Conservation (phyloP, 2,797 vertebrate genomes). For the Alosa sapidissima region DNA sequence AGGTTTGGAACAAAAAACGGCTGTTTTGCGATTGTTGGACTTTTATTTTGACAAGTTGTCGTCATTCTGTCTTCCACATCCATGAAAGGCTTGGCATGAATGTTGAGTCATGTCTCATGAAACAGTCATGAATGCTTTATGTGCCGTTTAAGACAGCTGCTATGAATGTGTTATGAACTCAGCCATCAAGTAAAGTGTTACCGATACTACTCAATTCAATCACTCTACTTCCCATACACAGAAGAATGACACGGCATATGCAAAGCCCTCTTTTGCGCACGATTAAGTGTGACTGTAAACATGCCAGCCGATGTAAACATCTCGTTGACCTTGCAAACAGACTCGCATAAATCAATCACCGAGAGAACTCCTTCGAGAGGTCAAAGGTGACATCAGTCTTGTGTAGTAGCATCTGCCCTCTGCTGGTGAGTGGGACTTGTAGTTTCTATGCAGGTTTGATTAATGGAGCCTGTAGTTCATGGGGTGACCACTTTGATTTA, state of each 20-base stretch:
- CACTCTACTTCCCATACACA: conserved; percentile 19
- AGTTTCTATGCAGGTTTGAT: conserved; percentile 35
- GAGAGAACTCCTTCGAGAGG: background rate
- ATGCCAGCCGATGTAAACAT: background rate
- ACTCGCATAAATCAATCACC: conserved; percentile 12
- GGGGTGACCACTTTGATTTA: conserved; percentile 44
- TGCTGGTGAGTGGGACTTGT: conserved; percentile 31
- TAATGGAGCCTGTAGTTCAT: conserved; percentile 37
- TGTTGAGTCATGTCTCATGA: too few species aligned
- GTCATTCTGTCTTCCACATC: too few species aligned
- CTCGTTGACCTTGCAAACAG: conserved; percentile 1
- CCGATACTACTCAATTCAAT: background rate
- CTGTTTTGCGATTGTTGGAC: too few species aligned
- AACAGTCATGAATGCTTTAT: too few species aligned
- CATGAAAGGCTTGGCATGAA: too few species aligned
- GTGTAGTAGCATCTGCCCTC: conserved; percentile 30
- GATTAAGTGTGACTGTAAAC: conserved; percentile 8
- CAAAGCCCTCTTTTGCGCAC: background rate
- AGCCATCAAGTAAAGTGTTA: too few species aligned
- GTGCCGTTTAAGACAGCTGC: too few species aligned
- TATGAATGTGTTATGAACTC: too few species aligned
- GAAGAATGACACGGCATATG: background rate
- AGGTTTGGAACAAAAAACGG: too few species aligned
- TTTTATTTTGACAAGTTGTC: too few species aligned
- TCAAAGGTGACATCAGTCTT: conserved; percentile 31